Conservation (phyloP, 2,113 vertebrate genomes). For the Lycocorax pyrrhopterus region DNA sequence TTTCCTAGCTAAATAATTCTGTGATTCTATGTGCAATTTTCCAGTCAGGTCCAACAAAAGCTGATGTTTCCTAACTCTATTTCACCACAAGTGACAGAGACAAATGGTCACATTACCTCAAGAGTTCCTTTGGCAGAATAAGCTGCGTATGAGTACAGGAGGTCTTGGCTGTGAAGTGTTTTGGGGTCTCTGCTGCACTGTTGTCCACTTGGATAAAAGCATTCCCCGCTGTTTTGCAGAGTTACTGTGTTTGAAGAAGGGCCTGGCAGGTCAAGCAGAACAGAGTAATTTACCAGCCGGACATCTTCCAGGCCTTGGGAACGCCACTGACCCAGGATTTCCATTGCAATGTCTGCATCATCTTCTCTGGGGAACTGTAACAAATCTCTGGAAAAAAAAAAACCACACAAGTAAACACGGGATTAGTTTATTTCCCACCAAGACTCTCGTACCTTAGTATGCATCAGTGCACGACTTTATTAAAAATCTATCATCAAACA, state of each 20-base stretch:
- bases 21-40: neutral
- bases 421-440: neutral
- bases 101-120: constrained; percentile 80
- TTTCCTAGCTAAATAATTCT: neutral
- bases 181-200: constrained; percentile 71
- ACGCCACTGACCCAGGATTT: constrained; percentile 81
- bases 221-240: constrained; percentile 74
- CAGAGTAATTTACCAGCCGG: constrained; percentile 84
- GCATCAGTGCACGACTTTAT: neutral
- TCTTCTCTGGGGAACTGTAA: constrained; percentile 68
- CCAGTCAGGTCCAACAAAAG: constrained; percentile 41
- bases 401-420: neutral
- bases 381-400: constrained; percentile 72
- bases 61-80: constrained; percentile 34
- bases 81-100: constrained; percentile 69
- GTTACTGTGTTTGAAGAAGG: constrained; percentile 82
- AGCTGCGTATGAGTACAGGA: constrained; percentile 81
- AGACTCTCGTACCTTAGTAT: neutral
- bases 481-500: neutral
- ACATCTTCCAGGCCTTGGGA: constrained; percentile 84
- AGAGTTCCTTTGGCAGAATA: constrained; percentile 90
- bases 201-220: constrained; percentile 84
- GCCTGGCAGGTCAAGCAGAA: constrained; percentile 83
- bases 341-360: constrained; percentile 70
- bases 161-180: constrained; percentile 58